Conservation (phyloP, 2,113 vertebrate genomes). For the Spea bombifrons region DNA sequence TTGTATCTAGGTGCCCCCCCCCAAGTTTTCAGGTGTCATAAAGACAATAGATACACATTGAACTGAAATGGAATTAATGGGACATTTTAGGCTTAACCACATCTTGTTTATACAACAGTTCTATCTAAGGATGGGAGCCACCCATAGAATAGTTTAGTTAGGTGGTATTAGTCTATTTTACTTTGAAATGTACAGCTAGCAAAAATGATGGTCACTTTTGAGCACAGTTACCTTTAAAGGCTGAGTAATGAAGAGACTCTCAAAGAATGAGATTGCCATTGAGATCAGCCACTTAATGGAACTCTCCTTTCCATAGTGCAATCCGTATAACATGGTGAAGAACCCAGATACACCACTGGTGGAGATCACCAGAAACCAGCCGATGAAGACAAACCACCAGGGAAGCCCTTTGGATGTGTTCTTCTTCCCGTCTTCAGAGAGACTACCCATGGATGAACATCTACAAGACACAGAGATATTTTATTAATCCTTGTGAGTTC, state of each 20-base stretch:
- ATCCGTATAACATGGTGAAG: constrained; percentile 90
- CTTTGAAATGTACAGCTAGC: too few relatives aligned
- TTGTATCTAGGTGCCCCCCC: too few relatives aligned
- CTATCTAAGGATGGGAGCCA: too few relatives aligned
- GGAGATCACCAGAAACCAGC: constrained; percentile 80
- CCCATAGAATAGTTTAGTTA: too few relatives aligned
- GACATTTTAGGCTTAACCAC: too few relatives aligned
- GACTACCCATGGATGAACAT: constrained; percentile 55
- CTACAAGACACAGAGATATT: constrained; percentile 47
- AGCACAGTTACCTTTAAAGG: constrained; percentile 81
- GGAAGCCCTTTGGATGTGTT: constrained; percentile 71
- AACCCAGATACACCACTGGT: constrained; percentile 82
- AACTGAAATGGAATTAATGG: too few relatives aligned
- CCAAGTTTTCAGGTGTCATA: too few relatives aligned
- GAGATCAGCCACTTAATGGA: constrained; percentile 92
- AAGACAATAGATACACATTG: too few relatives aligned
- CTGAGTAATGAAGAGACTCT: constrained; percentile 92
- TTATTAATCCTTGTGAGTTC: too few relatives aligned
- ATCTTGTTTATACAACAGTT: too few relatives aligned
- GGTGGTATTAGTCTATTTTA: too few relatives aligned
- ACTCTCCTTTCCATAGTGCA: constrained; percentile 83
- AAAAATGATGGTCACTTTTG: neutral
- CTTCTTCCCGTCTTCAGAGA: constrained; percentile 58
- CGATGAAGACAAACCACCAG: constrained; percentile 90
- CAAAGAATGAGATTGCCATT: constrained; percentile 85